Base-by-base conservation (phyloP, 2,797 vertebrate genomes). In the Scyliorhinus canicula region DNA sequence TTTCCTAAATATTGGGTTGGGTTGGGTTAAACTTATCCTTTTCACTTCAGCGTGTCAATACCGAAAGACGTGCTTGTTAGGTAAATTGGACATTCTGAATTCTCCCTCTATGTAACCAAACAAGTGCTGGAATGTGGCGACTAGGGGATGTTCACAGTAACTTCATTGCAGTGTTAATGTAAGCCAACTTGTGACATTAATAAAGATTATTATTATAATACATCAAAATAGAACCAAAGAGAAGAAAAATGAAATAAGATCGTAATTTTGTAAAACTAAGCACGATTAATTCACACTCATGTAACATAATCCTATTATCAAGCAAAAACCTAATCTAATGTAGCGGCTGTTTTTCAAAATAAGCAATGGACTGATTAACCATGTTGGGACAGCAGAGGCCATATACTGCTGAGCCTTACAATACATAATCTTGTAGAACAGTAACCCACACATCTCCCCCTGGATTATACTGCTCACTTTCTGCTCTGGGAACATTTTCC, bases 391-490 rank as follows among this genome's bases (percentile, higher is more conserved):
- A 40, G 40, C 57, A n/a, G 24, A 50, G n/a, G n/a, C 9, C 50
- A 31, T 47, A 47, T 52, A 77, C 44, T 11, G 14, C 47, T 95
- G 69, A 74, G 47, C 35, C 12, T 5, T 44, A 57, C 74, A 84
- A 28, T 21, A 16, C 55, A 11, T 55, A 40, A 84, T 82, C 69
- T 28, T 63, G 52, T 63, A 11, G 40, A 44, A 79, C 95, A 60
- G n/a, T 40, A 79, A 14, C 47, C n/a, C 69, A 1, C 88, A 65
- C 24, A 95, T 44, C 95, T 95, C 96, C 96, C 96, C 96, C 91
- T 95, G 96, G 97, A 97, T 97, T 97, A 97, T 95, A 96, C 95
- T 96, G 96, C 95, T 96, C 95, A 95, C 97, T 97, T 96, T 7
- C 95, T 28, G 95, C 95, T 40, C 96, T 96, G 95, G 95, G 96